Evolutionary conservation across 2,113 vertebrate species (phyloP).

Genomic region (Cariama cristata): DNA sequence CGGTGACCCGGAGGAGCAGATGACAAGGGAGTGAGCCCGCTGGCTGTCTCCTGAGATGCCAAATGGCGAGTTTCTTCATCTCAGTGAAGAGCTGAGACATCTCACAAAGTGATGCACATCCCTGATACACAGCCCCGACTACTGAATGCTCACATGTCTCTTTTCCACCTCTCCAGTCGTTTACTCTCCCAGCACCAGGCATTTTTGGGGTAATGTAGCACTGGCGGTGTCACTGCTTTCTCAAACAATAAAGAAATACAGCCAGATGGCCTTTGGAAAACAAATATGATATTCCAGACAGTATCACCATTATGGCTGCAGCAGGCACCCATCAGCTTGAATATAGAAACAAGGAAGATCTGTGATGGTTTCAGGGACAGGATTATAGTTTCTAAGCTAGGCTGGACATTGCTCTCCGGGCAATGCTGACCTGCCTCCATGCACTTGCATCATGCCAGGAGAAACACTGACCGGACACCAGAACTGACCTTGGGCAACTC

Average conservation of each 20-base stretch:
- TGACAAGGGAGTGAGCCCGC: not conserved
- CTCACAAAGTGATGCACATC: not conserved
- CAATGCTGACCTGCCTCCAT: not conserved
- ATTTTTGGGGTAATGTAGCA: not conserved
- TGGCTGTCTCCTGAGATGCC: not conserved
- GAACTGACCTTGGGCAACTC: not conserved
- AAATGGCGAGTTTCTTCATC: accelerated
- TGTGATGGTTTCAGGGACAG: not conserved
- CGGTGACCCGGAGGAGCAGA: accelerated
- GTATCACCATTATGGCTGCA: not conserved
- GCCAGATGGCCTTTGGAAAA: constrained; percentile 35
- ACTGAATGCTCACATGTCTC: not conserved
- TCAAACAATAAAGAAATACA: not conserved
- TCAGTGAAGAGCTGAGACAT: not conserved
- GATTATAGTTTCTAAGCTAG: not conserved
- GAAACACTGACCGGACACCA: not conserved
- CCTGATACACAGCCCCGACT: accelerated
- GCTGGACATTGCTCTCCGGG: not conserved
- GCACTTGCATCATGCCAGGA: not conserved
- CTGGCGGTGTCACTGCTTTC: not conserved
- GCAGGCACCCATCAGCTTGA: not conserved
- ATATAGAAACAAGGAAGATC: not conserved
- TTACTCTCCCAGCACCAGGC: not conserved
- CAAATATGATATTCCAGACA: not conserved
- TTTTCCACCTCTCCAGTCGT: not conserved